Evolutionary conservation across 2,113 vertebrate species (phyloP), one percentile per base, ranked within the genome.

Genomic region (Nesoenas mayeri): DNA sequence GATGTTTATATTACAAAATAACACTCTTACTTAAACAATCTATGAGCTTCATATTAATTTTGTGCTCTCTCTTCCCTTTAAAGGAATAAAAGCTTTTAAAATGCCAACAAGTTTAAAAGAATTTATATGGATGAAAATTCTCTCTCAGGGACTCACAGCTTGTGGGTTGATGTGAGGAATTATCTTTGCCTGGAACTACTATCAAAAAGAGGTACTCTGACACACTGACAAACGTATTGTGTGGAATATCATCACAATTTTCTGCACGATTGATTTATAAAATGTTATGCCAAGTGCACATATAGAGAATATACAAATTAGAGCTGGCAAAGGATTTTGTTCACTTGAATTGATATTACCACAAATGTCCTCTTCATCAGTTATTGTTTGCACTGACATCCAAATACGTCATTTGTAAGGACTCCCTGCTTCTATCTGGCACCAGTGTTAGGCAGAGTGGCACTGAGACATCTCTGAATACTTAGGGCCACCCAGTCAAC

Each of bases 321-420:
- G 36, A 79, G 20, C 34, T 60, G 4, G 32, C 47, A 85, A 86
- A 81, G 40, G 40, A 82, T 93, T 91, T 91, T 75, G 5, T 79
- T 84, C 73, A 50, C 26, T 44, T 82, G 66, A 94, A 79, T 5
- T 87, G 44, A 31, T 79, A 77, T n/a, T 94, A 83, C 19, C 50
- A 91, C n/a, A 89, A 53, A 95, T 75, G 77, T 73, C 24, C 26
- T 83, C n/a, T 87, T 89, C 88, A 85, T 83, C 67, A 64, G 64
- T 70, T 92, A 70, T 47, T 85, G 42, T 90, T 83, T 82, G 53
- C 36, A 80, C 34, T 88, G 56, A 83, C 58, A 93, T 54, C 36
- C 42, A 66, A 47, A 36, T 62, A 84, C 38, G 29, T 62, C n/a
- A 79, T 85, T 78, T 90, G 6, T 53, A 95, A 83, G 47, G 71